Evolutionary conservation across 2,113 vertebrate species (phyloP).

Genomic region (Prochilodus magdalenae): DNA sequence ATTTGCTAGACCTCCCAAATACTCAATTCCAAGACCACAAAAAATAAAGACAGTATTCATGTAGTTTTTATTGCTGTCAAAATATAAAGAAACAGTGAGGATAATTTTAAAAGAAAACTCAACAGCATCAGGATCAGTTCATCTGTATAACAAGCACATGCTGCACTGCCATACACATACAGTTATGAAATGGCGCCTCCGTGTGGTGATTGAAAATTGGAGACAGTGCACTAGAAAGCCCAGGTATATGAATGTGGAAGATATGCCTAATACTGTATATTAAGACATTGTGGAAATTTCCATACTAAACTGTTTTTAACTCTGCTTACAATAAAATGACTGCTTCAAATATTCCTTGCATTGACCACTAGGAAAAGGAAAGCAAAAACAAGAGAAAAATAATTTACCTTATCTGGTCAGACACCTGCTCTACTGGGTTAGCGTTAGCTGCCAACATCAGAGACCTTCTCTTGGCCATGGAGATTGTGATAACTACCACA

Average conservation of each 20-base stretch:
- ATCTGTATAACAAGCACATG: background rate
- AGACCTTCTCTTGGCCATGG: conserved; percentile 78
- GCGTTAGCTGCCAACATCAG: conserved; percentile 75
- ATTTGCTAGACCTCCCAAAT: conserved; percentile 30
- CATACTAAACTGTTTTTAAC: conserved; percentile 75
- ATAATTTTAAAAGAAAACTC: conserved; percentile 25
- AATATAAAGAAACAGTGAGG: background rate
- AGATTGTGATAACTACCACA: conserved; percentile 79
- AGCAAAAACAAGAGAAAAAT: background rate
- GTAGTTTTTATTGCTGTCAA: conserved; percentile 1
- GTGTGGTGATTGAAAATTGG: conserved; percentile 59
- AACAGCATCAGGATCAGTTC: background rate
- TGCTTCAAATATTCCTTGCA: too few relatives aligned
- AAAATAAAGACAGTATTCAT: conserved; percentile 27
- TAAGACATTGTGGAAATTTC: conserved; percentile 74
- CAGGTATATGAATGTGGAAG: background rate
- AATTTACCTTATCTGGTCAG: conserved; percentile 76
- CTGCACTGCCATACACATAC: background rate
- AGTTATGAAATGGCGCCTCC: conserved; percentile 74
- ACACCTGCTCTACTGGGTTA: conserved; percentile 73
- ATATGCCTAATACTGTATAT: conserved; percentile 59
- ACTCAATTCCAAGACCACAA: background rate
- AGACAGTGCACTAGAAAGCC: background rate
- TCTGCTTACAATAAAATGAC: conserved; percentile 63
- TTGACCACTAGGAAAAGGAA: background rate